phyloP scores from a whole-genome alignment of 2,888 invertebrate species.

The Diploptera punctata region DNA sequence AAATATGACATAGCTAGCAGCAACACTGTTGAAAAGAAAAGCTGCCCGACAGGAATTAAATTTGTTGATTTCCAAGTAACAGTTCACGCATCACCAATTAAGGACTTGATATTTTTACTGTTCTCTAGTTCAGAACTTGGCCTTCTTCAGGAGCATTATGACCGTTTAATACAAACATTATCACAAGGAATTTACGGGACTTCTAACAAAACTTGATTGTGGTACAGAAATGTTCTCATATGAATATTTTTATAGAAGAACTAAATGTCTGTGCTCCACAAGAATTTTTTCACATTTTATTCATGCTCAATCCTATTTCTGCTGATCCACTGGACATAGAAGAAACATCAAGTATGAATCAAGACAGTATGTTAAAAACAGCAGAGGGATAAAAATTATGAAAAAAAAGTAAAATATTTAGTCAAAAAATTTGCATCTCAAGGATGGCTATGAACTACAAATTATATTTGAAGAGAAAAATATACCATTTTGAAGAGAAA shows the following conservation, averaged over 20 bases:
- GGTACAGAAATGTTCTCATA: slow-evolving; percentile 52
- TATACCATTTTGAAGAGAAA: too few relatives aligned
- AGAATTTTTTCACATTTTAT: slow-evolving; percentile 58
- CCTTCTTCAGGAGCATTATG: slow-evolving; percentile 56
- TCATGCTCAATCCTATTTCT: slow-evolving; percentile 55
- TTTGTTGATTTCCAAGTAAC: slow-evolving; percentile 67
- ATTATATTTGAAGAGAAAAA: too few relatives aligned
- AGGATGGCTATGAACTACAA: too few relatives aligned
- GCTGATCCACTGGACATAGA: background rate
- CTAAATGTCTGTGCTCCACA: slow-evolving; percentile 55
- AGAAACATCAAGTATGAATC: too few relatives aligned
- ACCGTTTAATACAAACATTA: slow-evolving; percentile 61
- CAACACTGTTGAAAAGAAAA: slow-evolving; percentile 41
- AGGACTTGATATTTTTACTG: slow-evolving; percentile 64
- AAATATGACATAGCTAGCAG: slow-evolving; percentile 52
- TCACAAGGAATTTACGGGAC: slow-evolving; percentile 57
- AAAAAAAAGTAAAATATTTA: too few relatives aligned
- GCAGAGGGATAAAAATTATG: too few relatives aligned
- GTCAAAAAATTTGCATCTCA: too few relatives aligned
- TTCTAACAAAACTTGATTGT: slow-evolving; percentile 54
- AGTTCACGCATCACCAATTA: slow-evolving; percentile 58
- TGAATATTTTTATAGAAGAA: slow-evolving; percentile 56
- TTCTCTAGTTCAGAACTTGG: slow-evolving; percentile 59
- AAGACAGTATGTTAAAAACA: too few relatives aligned
- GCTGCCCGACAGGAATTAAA: slow-evolving; percentile 59